phyloP scores from a whole-genome alignment of 2,888 invertebrate genomes.

The Andrena bicolor region DNA sequence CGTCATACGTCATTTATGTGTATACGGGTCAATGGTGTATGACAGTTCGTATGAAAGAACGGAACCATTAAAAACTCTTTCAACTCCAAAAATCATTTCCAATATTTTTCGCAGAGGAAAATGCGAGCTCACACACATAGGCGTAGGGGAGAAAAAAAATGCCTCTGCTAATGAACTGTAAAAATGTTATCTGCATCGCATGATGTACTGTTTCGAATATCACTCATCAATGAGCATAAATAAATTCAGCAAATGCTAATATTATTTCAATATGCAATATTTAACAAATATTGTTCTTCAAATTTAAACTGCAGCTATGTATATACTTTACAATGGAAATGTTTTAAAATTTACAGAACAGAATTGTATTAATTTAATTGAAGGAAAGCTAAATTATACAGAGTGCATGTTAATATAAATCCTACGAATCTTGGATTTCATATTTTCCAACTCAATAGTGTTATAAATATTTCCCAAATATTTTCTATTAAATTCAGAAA shows the following conservation, averaged over 20 bases:
- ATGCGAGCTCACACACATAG: not conserved
- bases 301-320: not conserved
- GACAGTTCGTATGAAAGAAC: constrained; percentile 44
- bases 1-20: constrained; percentile 53
- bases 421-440: no score
- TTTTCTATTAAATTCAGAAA: no score
- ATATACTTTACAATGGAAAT: not conserved
- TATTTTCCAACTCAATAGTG: no score
- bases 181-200: not conserved
- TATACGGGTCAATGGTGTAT: constrained; percentile 41
- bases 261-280: not conserved
- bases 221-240: not conserved
- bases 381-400: no score
- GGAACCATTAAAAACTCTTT: constrained; percentile 56
- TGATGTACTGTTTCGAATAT: not conserved
- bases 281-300: not conserved
- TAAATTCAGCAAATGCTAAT: not conserved
- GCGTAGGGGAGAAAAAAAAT: not conserved
- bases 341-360: no score
- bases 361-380: no score
- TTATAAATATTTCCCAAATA: no score
- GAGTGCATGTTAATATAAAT: no score
- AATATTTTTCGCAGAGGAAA: constrained; percentile 32
- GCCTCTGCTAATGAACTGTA: not conserved
- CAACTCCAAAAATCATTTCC: constrained; percentile 48